Evolutionary conservation across 2,113 vertebrate species (phyloP), one percentile per base, ranked within the genome.

Genomic region (Microtus richardsoni): DNA sequence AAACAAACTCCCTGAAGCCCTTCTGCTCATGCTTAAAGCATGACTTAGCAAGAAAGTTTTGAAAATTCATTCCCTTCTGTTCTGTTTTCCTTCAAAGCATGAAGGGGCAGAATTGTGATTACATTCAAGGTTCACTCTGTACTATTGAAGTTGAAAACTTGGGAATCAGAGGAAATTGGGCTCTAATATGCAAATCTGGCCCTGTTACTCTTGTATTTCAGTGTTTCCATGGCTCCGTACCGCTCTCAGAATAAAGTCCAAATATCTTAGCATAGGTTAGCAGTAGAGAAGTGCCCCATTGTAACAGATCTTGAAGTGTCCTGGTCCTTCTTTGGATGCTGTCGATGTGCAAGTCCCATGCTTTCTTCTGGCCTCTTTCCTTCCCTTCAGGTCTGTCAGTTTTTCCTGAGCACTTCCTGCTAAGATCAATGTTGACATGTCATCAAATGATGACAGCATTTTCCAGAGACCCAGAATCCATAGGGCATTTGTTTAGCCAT

Each of bases 1-100:
- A 95, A 83, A 84, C 6, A 89, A 71, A 44, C 79, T 82, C 13
- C 49, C 60, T 97, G 97, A 91, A 88, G 94, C 82, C 97, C 54
- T 95, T 86, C 73, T 86, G 89, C 75, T 97, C 96, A 94, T 64
- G 89, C 75, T 96, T 97, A 97, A 91, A 75, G 84, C 36, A 39
- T 80, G 21, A 16, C 62, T 95, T 95, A 96, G 30, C 91, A 94
- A 79, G 82, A 78, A 26, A 95, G 41, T 96, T 94, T 96, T 70
- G 96, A 92, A 94, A 89, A 96, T 95, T 97, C 71, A 91, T 90
- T 96, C 85, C 87, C 30, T 73, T 89, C 93, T 71, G 68, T 94
- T 64, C 2, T 87, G 92, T 84, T 91, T 95, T 94, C 49, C 16
- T n/a, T 52, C 33, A 93, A 79, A 88, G 49, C 17, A 44, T 44